These are phyloP conservation scores for Paralichthys olivaceus DNA, from an alignment of 2,113 vertebrate genomes.

Conservation along the genomic window DNA sequence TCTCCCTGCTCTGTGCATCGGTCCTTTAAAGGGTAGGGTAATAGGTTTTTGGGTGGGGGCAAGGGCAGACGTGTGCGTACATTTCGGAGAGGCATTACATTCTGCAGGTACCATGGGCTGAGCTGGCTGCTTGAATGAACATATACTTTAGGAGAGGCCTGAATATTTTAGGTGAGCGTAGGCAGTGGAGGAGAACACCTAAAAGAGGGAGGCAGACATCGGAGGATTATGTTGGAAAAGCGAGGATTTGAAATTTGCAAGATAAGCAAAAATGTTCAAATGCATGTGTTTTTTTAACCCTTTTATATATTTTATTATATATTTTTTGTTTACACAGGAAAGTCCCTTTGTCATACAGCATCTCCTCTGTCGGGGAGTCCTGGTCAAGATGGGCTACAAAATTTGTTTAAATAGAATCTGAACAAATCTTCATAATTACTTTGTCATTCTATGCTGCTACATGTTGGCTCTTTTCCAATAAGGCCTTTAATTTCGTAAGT, in stretches of 20 bases:
- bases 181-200: neutral
- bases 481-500: constrained; percentile 36
- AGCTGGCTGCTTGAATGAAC: constrained; percentile 24
- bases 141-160: neutral
- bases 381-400: neutral
- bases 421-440: constrained; percentile 17
- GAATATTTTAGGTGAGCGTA: neutral
- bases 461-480: constrained; percentile 18
- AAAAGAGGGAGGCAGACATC: neutral
- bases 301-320: neutral
- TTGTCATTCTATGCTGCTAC: neutral
- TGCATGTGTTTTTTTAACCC: neutral
- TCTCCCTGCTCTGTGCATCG: constrained; percentile 62
- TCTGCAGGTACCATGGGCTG: constrained; percentile 50
- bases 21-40: constrained; percentile 76
- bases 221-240: neutral
- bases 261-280: neutral
- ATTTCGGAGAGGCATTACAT: constrained; percentile 64
- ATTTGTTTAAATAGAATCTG: neutral
- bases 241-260: neutral
- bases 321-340: neutral
- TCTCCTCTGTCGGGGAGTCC: neutral
- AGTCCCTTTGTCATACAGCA: neutral
- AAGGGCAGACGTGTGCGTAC: constrained; percentile 50
- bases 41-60: constrained; percentile 68